Evolutionary conservation across 2,888 invertebrate genomes (phyloP), one percentile per base, ranked within the genome.

Genomic region (Lissocephala sabroskyi): DNA sequence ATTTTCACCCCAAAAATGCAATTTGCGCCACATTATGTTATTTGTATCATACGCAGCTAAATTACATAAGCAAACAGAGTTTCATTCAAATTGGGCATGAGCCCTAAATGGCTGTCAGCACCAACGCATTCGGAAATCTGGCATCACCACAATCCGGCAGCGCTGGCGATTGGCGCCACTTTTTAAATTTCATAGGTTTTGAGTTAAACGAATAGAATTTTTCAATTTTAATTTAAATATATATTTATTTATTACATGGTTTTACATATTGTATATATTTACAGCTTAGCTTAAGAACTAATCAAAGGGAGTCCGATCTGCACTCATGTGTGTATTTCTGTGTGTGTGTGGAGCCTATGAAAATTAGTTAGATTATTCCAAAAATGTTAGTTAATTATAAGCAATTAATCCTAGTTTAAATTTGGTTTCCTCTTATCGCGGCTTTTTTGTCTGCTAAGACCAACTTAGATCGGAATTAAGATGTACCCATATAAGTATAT

Each of bases 211-310:
- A 23, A 39, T 23, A 39, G 11, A 23, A 4, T 28, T 29, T 18
- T 37, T 45, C 37, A 28, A 45, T 37, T 37, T 54, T 64, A 59
- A 63, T 61, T 73, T 63, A 75, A 73, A 71, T 73, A 73, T 67
- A 54, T 64, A 61, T 61, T 66, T 63, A 53, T 60, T 58, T 57
- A 74, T 71, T 73, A 75, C 71, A 75, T 57, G 43, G 59, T 46
- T 71, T 75, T 52, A 61, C 58, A 67, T 70, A 70, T 75, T 17
- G 65, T 73, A 55, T 59, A 59, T 73, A 73, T 70, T 49, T 74
- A 71, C 75, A 71, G 43, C 59, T 74, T 70, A 65, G 32, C 49
- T 56, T 59, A 54, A 60, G 57, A 65, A 63, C 71, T 75, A 73
- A 59, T 59, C 56, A 68, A 63, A 63, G 62, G 70, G 54, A n/a